Evolutionary conservation across 2,888 invertebrate species (phyloP).

Genomic region (Phaonia tiefii): DNA sequence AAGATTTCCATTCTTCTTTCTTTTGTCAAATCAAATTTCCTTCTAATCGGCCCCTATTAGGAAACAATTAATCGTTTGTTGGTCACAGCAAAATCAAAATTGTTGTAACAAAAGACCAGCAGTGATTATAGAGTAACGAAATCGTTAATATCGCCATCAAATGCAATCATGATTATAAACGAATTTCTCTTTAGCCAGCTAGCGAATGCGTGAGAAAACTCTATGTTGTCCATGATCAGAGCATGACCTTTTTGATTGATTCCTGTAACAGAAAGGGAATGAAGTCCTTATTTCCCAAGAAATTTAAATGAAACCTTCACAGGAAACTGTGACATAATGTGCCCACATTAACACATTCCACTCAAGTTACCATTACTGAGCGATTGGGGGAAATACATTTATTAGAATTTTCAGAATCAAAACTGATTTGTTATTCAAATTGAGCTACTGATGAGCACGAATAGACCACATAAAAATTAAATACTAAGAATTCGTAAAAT

Average conservation of each 20-base stretch:
- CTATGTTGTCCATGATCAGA: neutral
- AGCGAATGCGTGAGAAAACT: neutral
- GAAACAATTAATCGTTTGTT: conserved; percentile 35
- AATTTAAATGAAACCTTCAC: neutral
- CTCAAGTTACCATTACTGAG: conserved; percentile 29
- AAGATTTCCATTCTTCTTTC: neutral
- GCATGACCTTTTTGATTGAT: conserved; percentile 28
- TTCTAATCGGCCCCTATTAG: conserved; percentile 53
- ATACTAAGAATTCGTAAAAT: conserved; percentile 24
- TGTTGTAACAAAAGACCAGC: conserved; percentile 8
- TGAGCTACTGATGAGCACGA: neutral
- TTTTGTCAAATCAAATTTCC: conserved; percentile 9
- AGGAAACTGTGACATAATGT: conserved; percentile 59
- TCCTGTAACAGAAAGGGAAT: neutral
- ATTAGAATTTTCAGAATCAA: conserved; percentile 23
- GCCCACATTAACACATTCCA: conserved; percentile 67
- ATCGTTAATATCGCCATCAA: conserved; percentile 8
- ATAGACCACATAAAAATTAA: neutral
- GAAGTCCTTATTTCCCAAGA: conserved; percentile 9
- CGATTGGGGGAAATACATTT: conserved; percentile 47
- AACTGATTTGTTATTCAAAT: conserved; percentile 15
- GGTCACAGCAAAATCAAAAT: neutral
- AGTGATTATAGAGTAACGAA: conserved; percentile 10
- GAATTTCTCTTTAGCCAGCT: neutral
- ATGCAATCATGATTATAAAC: neutral